phyloP scores from a whole-genome alignment of 2,888 invertebrate genomes.

The Dicranocentrus wangi region DNA sequence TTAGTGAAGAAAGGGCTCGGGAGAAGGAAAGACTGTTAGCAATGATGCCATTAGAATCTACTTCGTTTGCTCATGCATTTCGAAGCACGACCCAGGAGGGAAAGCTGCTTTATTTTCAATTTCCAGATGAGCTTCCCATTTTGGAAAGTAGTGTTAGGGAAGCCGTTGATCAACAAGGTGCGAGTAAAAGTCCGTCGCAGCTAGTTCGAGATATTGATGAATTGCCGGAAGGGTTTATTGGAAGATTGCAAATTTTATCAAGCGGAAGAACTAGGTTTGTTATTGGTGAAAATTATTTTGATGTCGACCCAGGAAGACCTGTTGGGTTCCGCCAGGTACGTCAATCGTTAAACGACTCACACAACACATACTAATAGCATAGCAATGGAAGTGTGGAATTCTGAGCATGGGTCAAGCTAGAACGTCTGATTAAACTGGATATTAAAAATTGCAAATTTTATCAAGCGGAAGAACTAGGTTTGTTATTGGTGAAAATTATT shows the following conservation, averaged over 20 bases:
- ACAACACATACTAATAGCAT: background rate
- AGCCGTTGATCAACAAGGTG: slow-evolving; percentile 20
- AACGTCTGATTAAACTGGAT: too few species aligned
- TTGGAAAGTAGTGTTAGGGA: slow-evolving; percentile 54
- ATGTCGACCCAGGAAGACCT: slow-evolving; percentile 65
- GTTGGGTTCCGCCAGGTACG: slow-evolving; percentile 70
- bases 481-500: slow-evolving; percentile 67
- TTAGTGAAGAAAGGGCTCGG: background rate
- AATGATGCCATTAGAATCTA: slow-evolving; percentile 43
- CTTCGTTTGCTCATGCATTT: slow-evolving; percentile 58
- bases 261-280: slow-evolving; percentile 65
- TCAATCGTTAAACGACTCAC: too few species aligned
- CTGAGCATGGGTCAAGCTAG: too few species aligned
- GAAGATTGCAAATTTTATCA: slow-evolving; percentile 65
- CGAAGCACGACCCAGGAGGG: slow-evolving; percentile 46
- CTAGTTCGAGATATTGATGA: slow-evolving; percentile 59
- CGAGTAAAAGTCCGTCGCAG: slow-evolving; percentile 20
- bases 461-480: slow-evolving; percentile 65
- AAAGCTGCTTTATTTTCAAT: slow-evolving; percentile 64
- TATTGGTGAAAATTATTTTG: slow-evolving; percentile 68
- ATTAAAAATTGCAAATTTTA: slow-evolving; percentile 64
- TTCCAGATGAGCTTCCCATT: slow-evolving; percentile 69
- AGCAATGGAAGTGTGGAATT: too few species aligned
- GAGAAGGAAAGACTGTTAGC: background rate
- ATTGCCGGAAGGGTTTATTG: slow-evolving; percentile 68